Evolutionary conservation across 2,888 invertebrate species (phyloP), one percentile per base, ranked within the genome.

Genomic region (Trachelus stipa): DNA sequence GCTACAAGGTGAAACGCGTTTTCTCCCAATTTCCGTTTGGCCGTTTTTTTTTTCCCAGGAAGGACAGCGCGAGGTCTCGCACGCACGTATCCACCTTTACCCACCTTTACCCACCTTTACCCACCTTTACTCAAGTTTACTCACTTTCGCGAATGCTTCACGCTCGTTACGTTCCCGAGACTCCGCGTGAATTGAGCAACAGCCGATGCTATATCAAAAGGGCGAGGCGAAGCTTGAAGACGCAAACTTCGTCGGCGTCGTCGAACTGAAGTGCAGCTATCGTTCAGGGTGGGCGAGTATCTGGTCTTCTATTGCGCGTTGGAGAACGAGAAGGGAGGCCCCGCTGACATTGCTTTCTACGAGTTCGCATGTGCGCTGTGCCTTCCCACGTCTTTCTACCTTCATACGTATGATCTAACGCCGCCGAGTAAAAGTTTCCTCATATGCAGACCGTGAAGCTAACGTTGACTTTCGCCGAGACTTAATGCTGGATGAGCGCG

Each of bases 391-490:
- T 23, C 1, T 56, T 56, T 56, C 23, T 56, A 56, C 40, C 6
- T 23, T 6, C 2, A 15, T 56, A 56, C 40, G 23, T 56, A 56
- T 56, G 40, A 56, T 56, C 40, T 56, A 56, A 56, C 40, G 40
- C 23, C 23, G 23, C 23, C 71, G 83, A 87, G 88, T 88, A 88
- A 88, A 87, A 87, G 87, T 87, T 86, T 80, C 81, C 82, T 82
- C 85, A 85, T 85, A 87, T 86, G 86, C 87, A 85, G 86, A 88
- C 85, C 84, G 85, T 85, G 87, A 87, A 86, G 85, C 81, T 81
- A 71, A 71, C 71, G 71, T 12, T 34, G 71, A 30, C 71, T 71
- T 71, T 71, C 71, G 71, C 71, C 33, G 71, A 34, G 31, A 71
- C 31, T 23, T 12, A 71, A 34, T 71, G 33, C 33, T 71, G 12